Evolutionary conservation across 2,888 invertebrate species (phyloP).

Genomic region (Tetragonisca angustula): DNA sequence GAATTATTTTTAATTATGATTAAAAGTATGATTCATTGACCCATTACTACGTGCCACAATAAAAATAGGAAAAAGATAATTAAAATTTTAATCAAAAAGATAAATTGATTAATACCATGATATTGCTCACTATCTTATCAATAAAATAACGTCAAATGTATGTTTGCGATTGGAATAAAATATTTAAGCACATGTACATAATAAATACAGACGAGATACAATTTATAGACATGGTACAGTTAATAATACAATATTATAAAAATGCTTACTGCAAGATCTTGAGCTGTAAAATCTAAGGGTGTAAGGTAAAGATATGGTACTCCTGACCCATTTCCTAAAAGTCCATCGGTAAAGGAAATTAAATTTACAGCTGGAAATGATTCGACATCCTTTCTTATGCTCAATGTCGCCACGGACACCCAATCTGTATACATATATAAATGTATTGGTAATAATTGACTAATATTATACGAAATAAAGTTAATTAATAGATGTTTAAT

Average conservation of each 20-base stretch:
- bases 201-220: no score
- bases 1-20: not conserved
- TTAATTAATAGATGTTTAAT: not conserved
- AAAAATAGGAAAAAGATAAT: not conserved
- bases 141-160: not conserved
- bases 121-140: constrained; percentile 27
- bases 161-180: not conserved
- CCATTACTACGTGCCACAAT: not conserved
- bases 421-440: constrained; percentile 86
- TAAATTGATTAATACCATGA: not conserved
- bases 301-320: constrained; percentile 91
- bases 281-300: constrained; percentile 88
- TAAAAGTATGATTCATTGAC: no score
- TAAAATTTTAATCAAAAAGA: not conserved
- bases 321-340: constrained; percentile 88
- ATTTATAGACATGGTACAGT: not conserved
- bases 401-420: constrained; percentile 90
- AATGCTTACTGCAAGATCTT: constrained; percentile 87
- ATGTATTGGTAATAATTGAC: not conserved
- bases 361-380: constrained; percentile 90
- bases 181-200: no score
- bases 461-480: not conserved
- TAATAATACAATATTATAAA: not conserved
- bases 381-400: constrained; percentile 86
- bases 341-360: constrained; percentile 90